These are phyloP conservation scores for Sesia apiformis DNA, from an alignment of 2,888 invertebrate genomes.

Conservation along the genomic window DNA sequence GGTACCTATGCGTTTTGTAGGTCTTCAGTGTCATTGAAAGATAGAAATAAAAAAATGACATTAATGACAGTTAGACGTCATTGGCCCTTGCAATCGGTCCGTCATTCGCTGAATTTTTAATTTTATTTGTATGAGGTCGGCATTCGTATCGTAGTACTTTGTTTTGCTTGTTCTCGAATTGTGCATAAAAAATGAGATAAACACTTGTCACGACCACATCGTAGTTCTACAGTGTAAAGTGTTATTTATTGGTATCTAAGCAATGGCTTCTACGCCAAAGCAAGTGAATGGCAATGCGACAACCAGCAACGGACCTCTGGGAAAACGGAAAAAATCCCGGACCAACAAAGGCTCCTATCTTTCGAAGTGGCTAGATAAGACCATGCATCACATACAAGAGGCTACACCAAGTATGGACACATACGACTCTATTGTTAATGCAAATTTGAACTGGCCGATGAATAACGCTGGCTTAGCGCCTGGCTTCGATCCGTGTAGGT, in stretches of 20 bases:
- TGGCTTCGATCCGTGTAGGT: constrained; percentile 63
- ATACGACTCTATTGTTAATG: constrained; percentile 43
- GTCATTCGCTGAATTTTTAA: too few relatives aligned
- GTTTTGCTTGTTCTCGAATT: too few relatives aligned
- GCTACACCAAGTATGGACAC: constrained; percentile 51
- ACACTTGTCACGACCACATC: too few relatives aligned
- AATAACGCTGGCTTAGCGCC: constrained; percentile 51
- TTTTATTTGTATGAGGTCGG: too few relatives aligned
- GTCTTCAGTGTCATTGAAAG: too few relatives aligned
- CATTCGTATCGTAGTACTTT: too few relatives aligned
- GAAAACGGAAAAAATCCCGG: constrained; percentile 68
- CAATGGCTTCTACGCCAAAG: constrained; percentile 65
- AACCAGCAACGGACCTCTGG: constrained; percentile 51
- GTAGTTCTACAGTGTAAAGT: too few relatives aligned
- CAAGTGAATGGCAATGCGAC: constrained; percentile 53
- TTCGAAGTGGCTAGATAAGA: constrained; percentile 69
- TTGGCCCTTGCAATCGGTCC: too few relatives aligned
- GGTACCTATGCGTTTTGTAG: too few relatives aligned
- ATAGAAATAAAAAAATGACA: too few relatives aligned
- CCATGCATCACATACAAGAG: constrained; percentile 57
- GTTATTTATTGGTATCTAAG: constrained; percentile 1
- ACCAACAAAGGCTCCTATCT: constrained; percentile 55
- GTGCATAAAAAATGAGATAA: too few relatives aligned
- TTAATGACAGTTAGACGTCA: too few relatives aligned
- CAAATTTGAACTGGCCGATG: constrained; percentile 42